Evolutionary conservation across 2,797 vertebrate species (phyloP).

Genomic region (Pagetopsis macropterus): DNA sequence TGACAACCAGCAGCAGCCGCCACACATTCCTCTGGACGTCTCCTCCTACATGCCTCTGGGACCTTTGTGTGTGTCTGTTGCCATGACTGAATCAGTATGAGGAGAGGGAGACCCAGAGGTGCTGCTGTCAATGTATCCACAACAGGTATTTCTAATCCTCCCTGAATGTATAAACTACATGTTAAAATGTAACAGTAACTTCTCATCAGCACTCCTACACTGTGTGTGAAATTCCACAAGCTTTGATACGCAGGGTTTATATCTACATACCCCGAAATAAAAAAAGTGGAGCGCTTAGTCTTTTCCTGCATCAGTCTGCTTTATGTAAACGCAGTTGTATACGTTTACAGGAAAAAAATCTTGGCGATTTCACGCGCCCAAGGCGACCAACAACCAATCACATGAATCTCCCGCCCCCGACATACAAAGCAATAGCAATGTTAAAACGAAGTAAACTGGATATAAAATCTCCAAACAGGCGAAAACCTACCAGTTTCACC

Average conservation of each 20-base stretch:
- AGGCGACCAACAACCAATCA: too few relatives aligned
- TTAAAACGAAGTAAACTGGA: too few relatives aligned
- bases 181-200: conserved; percentile 11
- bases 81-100: conserved; percentile 24
- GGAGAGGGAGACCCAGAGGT: conserved; percentile 21
- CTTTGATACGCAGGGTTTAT: conserved; percentile 1
- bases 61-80: conserved; percentile 28
- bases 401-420: too few relatives aligned
- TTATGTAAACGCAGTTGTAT: background rate
- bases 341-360: background rate
- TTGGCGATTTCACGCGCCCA: too few relatives aligned
- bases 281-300: background rate
- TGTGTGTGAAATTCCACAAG: background rate
- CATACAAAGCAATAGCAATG: too few relatives aligned
- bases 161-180: conserved; percentile 5
- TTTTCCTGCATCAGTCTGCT: background rate
- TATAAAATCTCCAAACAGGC: too few relatives aligned
- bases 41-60: conserved; percentile 33
- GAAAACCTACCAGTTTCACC: too few relatives aligned
- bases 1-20: conserved; percentile 56
- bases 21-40: conserved; percentile 56
- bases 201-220: background rate
- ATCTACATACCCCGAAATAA: conserved; percentile 1
- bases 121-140: conserved; percentile 43
- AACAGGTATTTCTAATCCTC: conserved; percentile 68